Evolutionary conservation across 2,797 vertebrate genomes (phyloP).

Genomic region (Manis javanica): DNA sequence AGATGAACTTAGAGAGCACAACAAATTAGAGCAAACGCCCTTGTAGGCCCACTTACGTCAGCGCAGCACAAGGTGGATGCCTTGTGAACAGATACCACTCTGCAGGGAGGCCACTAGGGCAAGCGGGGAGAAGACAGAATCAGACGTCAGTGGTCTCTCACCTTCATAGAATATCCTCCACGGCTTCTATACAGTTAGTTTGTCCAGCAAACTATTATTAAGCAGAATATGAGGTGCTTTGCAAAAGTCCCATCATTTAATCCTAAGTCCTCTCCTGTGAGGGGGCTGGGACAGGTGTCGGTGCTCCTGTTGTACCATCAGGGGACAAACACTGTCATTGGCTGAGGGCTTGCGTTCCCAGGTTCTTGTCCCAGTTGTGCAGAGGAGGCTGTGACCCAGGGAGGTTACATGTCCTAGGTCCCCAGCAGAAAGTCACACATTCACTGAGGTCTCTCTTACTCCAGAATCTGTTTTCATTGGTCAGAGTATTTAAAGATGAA

Average conservation of each 20-base stretch:
- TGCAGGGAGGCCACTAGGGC: neutral
- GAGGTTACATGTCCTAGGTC: neutral
- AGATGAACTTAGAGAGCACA: neutral
- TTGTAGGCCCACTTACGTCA: accelerated
- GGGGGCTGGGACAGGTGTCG: neutral
- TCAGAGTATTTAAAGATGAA: neutral
- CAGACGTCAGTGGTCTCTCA: neutral
- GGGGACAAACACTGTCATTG: neutral
- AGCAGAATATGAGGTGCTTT: neutral
- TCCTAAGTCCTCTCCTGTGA: accelerated
- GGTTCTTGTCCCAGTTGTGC: neutral
- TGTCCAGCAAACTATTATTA: neutral
- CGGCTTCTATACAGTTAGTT: neutral
- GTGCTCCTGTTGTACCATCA: neutral
- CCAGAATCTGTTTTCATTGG: neutral
- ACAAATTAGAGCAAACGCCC: neutral
- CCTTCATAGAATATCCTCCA: neutral
- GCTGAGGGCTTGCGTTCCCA: neutral
- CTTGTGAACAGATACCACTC: accelerated
- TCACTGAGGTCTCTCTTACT: neutral
- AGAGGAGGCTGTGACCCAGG: neutral
- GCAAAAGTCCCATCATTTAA: neutral
- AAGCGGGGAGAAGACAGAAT: neutral
- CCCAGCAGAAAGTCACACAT: neutral
- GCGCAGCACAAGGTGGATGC: neutral